These are phyloP conservation scores for Drosophila virilis DNA, from an alignment of 1,140 invertebrate genomes.

Conservation along the genomic window DNA sequence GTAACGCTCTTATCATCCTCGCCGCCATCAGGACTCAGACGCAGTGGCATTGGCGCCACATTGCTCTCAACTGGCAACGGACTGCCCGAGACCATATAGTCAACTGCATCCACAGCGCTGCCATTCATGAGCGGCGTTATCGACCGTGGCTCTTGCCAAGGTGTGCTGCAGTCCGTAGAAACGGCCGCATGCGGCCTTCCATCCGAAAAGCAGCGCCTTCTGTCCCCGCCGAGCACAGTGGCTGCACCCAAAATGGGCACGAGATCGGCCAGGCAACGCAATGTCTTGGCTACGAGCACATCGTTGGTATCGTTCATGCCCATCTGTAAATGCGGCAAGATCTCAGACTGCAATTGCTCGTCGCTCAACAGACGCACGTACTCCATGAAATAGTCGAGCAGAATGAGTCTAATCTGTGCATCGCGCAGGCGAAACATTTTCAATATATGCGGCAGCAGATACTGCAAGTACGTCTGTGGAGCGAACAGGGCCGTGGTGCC, in stretches of 20 bases:
- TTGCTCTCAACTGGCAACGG: slow-evolving; percentile 59
- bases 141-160: slow-evolving; percentile 74
- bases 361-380: slow-evolving; percentile 89
- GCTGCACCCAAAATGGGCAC: slow-evolving; percentile 91
- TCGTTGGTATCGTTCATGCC: slow-evolving; percentile 94
- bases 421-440: slow-evolving; percentile 92
- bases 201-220: slow-evolving; percentile 92
- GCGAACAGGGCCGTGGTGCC: slow-evolving; percentile 86
- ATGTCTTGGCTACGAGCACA: slow-evolving; percentile 90
- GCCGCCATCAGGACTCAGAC: slow-evolving; percentile 92
- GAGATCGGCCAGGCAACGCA: slow-evolving; percentile 91
- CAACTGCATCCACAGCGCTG: slow-evolving; percentile 50
- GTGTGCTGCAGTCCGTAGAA: slow-evolving; percentile 44
- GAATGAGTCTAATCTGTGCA: slow-evolving; percentile 89
- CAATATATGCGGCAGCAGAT: slow-evolving; percentile 89
- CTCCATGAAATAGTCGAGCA: slow-evolving; percentile 89
- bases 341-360: slow-evolving; percentile 88
- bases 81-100: slow-evolving; percentile 77
- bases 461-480: slow-evolving; percentile 87
- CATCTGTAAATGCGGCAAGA: slow-evolving; percentile 91
- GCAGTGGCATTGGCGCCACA: slow-evolving; percentile 86
- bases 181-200: slow-evolving; percentile 87
- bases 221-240: slow-evolving; percentile 91
- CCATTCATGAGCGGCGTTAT: slow-evolving; percentile 78
- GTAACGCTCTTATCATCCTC: slow-evolving; percentile 88